Base-by-base conservation (phyloP, 2,888 invertebrate species). In the Tuberolachnus salignus region DNA sequence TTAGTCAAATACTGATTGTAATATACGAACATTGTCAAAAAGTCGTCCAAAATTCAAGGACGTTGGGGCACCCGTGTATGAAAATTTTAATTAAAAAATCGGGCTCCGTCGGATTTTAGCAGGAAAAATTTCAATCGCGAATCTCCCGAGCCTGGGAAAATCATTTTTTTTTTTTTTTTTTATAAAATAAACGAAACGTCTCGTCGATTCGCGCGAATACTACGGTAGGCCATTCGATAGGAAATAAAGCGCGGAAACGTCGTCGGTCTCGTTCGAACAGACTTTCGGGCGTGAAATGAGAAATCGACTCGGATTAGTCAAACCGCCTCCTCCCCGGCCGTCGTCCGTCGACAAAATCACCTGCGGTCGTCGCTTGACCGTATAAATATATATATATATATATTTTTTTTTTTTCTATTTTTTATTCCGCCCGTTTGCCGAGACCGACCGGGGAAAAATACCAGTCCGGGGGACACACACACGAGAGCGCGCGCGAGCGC, bases 341-440 rank as follows among this genome's bases (percentile, higher is more conserved):
- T 21, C 44, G 42, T 26, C 42, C 49, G 26, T 51, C 51, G 67
- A 16, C 26, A n/a, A 49, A 23, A 67, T 67, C 67, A 51, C 51
- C 67, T 34, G 67, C 72, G 61, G 46, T 61, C 21, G 11, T 23
- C 49, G 26, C 21, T 59, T 46, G 51, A 51, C 51, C 64, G 63
- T 34, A 9, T 21, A 16, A 23, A 42, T 53, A 21, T 64, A n/a
- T n/a, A n/a, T n/a, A n/a, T n/a, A n/a, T 64, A 19, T 57, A 44
- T 61, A 0, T 49, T 49, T 26, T 49, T 42, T 46, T 46, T 6
- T 44, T 63, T 21, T 26, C n/a, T 26, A 49, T 70, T 44, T 70
- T 44, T 21, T 70, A 57, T 72, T 61, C 71, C 51, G 73, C 63
- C 72, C 59, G 71, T 71, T 59, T 14, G 61, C 26, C 42, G 21